Evolutionary conservation across 2,888 invertebrate species (phyloP).

Genomic region (Conchocele bisecta): DNA sequence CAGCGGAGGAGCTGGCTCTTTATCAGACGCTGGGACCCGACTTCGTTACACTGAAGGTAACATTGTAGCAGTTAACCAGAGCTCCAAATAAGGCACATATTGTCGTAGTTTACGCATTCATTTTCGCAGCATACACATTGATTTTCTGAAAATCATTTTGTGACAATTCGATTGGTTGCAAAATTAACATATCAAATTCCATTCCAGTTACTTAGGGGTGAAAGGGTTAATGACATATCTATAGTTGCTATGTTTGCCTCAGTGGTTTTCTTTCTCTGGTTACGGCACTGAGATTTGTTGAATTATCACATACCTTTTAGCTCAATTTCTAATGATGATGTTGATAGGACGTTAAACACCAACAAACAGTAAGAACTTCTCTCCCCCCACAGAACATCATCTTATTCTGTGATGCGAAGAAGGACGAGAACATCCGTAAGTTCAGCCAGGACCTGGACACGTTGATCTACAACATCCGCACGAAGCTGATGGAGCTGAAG

Average conservation of each 20-base stretch:
- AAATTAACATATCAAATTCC: too few relatives aligned
- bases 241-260: neutral
- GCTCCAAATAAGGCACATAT: too few relatives aligned
- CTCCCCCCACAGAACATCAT: slow-evolving; percentile 81
- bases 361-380: too few relatives aligned
- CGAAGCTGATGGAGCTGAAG: slow-evolving; percentile 78
- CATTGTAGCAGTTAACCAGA: neutral
- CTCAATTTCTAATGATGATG: too few relatives aligned
- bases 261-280: neutral
- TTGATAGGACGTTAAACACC: too few relatives aligned
- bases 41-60: slow-evolving; percentile 82
- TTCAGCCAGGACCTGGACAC: slow-evolving; percentile 80
- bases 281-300: neutral
- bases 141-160: too few relatives aligned
- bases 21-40: slow-evolving; percentile 82
- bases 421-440: slow-evolving; percentile 82
- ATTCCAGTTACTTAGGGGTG: too few relatives aligned
- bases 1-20: slow-evolving; percentile 81
- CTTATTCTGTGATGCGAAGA: slow-evolving; percentile 82
- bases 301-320: neutral
- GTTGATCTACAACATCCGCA: slow-evolving; percentile 77
- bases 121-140: too few relatives aligned
- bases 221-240: too few relatives aligned
- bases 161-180: too few relatives aligned
- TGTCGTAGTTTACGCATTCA: too few relatives aligned